Evolutionary conservation across 2,888 invertebrate species (phyloP).

Genomic region (Philaethria dido): DNA sequence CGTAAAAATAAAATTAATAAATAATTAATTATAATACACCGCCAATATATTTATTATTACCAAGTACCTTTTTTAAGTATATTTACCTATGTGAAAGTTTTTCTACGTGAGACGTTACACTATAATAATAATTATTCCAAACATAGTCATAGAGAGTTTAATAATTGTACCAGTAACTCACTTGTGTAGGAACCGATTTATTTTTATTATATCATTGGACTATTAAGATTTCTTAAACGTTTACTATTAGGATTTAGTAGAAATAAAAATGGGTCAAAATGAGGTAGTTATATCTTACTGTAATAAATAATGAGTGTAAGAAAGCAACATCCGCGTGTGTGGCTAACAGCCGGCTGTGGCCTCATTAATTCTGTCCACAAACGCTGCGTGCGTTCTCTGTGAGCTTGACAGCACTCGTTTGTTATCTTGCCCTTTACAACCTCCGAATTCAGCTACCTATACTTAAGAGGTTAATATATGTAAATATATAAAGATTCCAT

Average conservation of each 20-base stretch:
- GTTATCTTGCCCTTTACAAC: constrained; percentile 34
- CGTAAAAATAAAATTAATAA: too few species aligned
- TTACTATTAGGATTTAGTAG: background rate
- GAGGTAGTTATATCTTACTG: background rate
- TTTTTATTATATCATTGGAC: too few species aligned
- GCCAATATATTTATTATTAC: too few species aligned
- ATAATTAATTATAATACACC: too few species aligned
- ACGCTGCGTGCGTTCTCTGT: constrained; percentile 39
- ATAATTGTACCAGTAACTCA: too few species aligned
- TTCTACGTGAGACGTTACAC: background rate
- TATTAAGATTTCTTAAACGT: too few species aligned
- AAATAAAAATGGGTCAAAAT: background rate
- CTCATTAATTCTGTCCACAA: constrained; percentile 44
- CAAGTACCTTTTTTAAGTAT: too few species aligned
- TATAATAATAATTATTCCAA: too few species aligned
- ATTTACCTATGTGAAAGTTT: too few species aligned
- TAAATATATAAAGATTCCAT: background rate
- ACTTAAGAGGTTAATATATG: constrained; percentile 1
- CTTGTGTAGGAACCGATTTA: too few species aligned
- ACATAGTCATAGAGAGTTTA: too few species aligned
- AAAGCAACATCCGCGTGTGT: constrained; percentile 18
- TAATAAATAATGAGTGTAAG: constrained; percentile 22
- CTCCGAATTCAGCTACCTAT: constrained; percentile 13
- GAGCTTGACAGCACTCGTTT: constrained; percentile 44
- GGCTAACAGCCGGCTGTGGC: constrained; percentile 27